These are phyloP conservation scores for Hylyphantes graminicola DNA, from an alignment of 1,140 invertebrate genomes.

Conservation along the genomic window DNA sequence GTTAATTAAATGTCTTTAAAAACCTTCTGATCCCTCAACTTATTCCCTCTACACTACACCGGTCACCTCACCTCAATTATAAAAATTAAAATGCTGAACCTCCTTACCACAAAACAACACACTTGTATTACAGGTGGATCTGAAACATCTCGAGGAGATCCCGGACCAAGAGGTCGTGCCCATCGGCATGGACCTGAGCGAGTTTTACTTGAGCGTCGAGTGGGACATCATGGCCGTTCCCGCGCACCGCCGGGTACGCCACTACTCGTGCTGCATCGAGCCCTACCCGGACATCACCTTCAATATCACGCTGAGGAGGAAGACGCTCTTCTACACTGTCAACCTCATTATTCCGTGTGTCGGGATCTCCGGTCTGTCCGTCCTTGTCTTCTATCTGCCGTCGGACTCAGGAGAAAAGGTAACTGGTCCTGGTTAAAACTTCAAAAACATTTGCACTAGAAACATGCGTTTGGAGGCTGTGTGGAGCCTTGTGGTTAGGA, in stretches of 20 bases:
- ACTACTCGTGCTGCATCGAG: constrained; percentile 84
- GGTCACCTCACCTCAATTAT: too few relatives aligned
- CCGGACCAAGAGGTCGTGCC: constrained; percentile 78
- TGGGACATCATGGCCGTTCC: constrained; percentile 95
- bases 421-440: too few relatives aligned
- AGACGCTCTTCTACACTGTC: constrained; percentile 96
- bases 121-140: constrained; percentile 87
- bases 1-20: too few relatives aligned
- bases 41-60: too few relatives aligned
- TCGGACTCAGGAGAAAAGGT: constrained; percentile 99
- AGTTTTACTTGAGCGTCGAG: constrained; percentile 96
- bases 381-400: constrained; percentile 97
- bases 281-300: constrained; percentile 87
- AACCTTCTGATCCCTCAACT: too few relatives aligned
- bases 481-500: too few relatives aligned
- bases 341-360: constrained; percentile 97
- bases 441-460: too few relatives aligned
- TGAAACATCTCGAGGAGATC: constrained; percentile 85
- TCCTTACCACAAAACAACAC: too few relatives aligned
- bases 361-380: constrained; percentile 97
- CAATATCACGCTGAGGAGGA: constrained; percentile 96
- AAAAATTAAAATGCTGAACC: too few relatives aligned
- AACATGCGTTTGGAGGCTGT: too few relatives aligned
- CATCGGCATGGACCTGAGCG: constrained; percentile 90
- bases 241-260: constrained; percentile 86